These are phyloP conservation scores for Andrena praecox DNA, from an alignment of 2,888 invertebrate species.

Conservation along the genomic window DNA sequence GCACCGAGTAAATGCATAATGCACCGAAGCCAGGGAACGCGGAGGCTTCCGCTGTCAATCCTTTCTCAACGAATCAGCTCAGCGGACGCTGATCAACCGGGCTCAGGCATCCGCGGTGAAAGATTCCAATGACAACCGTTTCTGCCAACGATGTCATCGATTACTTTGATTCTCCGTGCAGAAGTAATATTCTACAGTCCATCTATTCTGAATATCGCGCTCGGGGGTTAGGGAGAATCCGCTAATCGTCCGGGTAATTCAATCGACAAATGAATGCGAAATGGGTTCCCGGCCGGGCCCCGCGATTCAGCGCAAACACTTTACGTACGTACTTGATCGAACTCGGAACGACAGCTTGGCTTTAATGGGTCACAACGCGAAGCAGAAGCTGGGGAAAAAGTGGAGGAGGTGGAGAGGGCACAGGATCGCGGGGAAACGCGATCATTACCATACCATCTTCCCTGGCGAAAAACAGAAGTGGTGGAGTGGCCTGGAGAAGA, in stretches of 20 bases:
- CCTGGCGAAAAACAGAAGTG: conserved; percentile 37
- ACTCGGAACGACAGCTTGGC: conserved; percentile 21
- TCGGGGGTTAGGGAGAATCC: no score
- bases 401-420: neutral
- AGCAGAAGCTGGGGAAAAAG: conserved; percentile 21
- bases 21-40: neutral
- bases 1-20: conserved; percentile 17
- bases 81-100: neutral
- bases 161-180: no score
- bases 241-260: no score
- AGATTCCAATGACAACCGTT: no score
- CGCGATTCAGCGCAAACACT: neutral
- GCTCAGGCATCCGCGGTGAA: no score
- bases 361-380: conserved; percentile 38
- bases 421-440: conserved; percentile 45
- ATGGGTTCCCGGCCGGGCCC: neutral
- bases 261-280: neutral
- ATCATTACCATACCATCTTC: conserved; percentile 64
- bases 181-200: no score
- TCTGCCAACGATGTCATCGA: no score
- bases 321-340: neutral
- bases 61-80: neutral
- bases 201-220: no score
- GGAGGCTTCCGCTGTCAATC: neutral
- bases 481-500: conserved; percentile 37